Percentiles rank a stretch among this genome's conserved stretches.
Evolutionary conservation across 2,888 invertebrate species (phyloP).

Genomic region (Pristionchus arcanus): DNA sequence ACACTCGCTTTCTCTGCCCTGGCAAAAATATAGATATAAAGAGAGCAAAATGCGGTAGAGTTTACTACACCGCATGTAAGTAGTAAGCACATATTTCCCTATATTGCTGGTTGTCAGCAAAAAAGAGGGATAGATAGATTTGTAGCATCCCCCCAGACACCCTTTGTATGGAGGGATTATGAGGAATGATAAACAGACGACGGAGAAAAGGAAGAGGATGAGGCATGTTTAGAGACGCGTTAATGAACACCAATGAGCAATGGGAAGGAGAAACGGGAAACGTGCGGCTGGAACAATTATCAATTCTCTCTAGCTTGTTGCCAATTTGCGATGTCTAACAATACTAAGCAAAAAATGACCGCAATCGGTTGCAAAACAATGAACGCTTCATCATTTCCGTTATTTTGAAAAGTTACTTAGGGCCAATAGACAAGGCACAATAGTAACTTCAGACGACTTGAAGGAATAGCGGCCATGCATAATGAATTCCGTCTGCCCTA

Average conservation of each 20-base stretch:
- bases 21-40: neutral
- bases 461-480: neutral
- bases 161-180: constrained; percentile 7
- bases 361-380: too few species aligned
- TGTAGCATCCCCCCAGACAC: neutral
- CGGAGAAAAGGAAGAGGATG: neutral
- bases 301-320: neutral
- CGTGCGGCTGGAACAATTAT: neutral
- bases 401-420: too few species aligned
- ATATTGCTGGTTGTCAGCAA: neutral
- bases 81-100: neutral
- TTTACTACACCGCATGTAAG: neutral
- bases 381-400: too few species aligned
- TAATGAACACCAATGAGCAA: constrained; percentile 14
- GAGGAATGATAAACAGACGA: neutral
- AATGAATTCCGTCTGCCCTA: neutral
- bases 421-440: too few species aligned
- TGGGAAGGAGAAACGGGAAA: neutral
- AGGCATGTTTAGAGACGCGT: neutral
- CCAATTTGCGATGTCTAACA: neutral
- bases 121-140: neutral
- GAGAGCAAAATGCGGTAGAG: neutral
- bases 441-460: too few species aligned
- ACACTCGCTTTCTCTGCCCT: neutral
- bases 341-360: neutral